Conservation (phyloP, 2,113 vertebrate genomes). For the Nansenia antarctica region DNA sequence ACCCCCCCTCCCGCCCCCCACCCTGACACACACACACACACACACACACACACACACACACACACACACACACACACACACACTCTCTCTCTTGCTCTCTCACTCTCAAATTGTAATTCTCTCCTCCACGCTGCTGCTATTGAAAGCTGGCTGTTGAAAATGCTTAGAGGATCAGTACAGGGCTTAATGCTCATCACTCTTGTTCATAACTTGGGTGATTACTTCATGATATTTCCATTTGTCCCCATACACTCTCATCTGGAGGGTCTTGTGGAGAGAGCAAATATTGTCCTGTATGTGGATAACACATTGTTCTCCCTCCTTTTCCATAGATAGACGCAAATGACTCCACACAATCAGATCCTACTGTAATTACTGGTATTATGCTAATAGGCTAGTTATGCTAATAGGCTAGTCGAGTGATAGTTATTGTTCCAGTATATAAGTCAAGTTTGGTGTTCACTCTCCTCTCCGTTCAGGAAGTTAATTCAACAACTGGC, state of each 20-base stretch:
- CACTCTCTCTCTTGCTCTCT: background rate
- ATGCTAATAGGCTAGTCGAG: no score
- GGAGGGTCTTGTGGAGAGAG: constrained; percentile 10
- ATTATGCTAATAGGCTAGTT: no score
- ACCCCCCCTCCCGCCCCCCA: background rate
- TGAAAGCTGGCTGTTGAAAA: constrained; percentile 45
- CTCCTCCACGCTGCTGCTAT: constrained; percentile 22
- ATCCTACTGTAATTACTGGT: no score
- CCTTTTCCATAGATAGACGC: background rate
- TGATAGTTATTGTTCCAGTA: no score
- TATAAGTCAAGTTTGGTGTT: no score
- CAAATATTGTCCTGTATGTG: background rate
- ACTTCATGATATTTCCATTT: constrained; percentile 41
- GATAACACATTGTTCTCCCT: background rate
- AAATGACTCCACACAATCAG: no score
- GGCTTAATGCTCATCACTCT: constrained; percentile 38
- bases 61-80: background rate
- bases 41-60: background rate
- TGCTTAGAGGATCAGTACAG: constrained; percentile 30
- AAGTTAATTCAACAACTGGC: no score
- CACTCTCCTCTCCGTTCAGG: no score
- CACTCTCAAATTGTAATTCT: background rate
- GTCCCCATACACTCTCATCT: constrained; percentile 1
- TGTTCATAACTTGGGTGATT: constrained; percentile 34
- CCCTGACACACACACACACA: constrained; percentile 55